Conservation (phyloP, 1,140 invertebrate species). For the Metaphire vulgaris region DNA sequence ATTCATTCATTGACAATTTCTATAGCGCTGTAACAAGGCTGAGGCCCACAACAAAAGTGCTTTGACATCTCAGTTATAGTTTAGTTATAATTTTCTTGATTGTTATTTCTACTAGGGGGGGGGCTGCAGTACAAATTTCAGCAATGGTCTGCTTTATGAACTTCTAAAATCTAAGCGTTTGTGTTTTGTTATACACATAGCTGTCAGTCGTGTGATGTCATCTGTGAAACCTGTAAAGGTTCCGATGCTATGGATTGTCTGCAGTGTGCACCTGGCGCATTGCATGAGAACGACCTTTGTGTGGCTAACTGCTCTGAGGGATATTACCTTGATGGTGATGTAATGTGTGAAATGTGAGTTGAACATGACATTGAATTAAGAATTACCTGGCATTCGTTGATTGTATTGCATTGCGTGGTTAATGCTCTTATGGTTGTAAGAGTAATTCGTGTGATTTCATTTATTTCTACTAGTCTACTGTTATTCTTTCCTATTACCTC, state of each 20-base stretch:
- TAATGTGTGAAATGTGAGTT: not conserved
- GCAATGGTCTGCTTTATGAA: no score
- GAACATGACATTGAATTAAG: not conserved
- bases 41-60: no score
- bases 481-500: not conserved
- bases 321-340: conserved; percentile 1
- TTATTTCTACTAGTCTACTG: not conserved
- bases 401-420: not conserved
- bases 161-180: no score
- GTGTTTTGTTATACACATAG: conserved; percentile 1
- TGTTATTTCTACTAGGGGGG: no score
- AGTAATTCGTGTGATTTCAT: not conserved
- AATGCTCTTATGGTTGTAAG: not conserved
- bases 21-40: no score
- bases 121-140: no score
- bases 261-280: not conserved
- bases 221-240: conserved; percentile 20
- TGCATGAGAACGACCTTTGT: conserved; percentile 20
- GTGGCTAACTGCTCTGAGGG: conserved; percentile 17
- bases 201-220: conserved; percentile 21
- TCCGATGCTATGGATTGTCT: conserved; percentile 2
- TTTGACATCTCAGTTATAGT: no score
- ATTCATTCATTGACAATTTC: no score
- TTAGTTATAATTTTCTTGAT: no score
- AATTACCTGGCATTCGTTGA: not conserved